phyloP scores from a whole-genome alignment of 2,888 invertebrate species.

The Ommatoiulus sabulosus region DNA sequence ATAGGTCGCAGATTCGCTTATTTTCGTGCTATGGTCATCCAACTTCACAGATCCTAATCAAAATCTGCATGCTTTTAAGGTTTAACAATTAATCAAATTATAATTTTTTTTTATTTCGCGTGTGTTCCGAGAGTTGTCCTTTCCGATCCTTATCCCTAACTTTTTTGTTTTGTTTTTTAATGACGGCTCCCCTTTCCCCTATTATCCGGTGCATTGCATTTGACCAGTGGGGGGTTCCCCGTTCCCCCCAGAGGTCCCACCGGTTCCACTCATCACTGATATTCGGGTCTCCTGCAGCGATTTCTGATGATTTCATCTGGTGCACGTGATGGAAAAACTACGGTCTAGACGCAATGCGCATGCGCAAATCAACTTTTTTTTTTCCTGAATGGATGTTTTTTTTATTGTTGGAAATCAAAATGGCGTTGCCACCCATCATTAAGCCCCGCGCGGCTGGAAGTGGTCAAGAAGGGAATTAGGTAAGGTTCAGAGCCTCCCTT shows the following conservation, averaged over 20 bases:
- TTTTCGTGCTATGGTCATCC: no score
- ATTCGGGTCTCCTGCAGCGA: neutral
- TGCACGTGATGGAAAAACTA: neutral
- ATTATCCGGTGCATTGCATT: constrained; percentile 9
- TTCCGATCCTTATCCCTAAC: neutral
- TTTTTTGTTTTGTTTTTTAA: neutral
- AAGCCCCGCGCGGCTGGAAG: neutral
- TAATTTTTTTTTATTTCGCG: neutral
- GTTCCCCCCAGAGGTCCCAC: neutral
- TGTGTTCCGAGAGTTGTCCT: neutral
- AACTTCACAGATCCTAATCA: no score
- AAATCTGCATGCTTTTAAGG: neutral
- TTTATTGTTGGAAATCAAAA: neutral
- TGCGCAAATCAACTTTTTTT: no score
- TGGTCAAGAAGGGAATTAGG: neutral
- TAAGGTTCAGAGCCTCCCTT: neutral
- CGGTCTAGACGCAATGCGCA: neutral
- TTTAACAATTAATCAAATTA: neutral
- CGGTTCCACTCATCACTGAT: neutral
- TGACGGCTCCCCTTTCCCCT: neutral
- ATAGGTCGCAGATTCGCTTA: no score
- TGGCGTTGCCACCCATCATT: constrained; percentile 34
- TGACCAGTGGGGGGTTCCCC: neutral
- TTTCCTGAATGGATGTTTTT: neutral
- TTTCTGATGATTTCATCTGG: neutral